phyloP scores from a whole-genome alignment of 1,140 invertebrate species.

The Lanistes nyassanus region DNA sequence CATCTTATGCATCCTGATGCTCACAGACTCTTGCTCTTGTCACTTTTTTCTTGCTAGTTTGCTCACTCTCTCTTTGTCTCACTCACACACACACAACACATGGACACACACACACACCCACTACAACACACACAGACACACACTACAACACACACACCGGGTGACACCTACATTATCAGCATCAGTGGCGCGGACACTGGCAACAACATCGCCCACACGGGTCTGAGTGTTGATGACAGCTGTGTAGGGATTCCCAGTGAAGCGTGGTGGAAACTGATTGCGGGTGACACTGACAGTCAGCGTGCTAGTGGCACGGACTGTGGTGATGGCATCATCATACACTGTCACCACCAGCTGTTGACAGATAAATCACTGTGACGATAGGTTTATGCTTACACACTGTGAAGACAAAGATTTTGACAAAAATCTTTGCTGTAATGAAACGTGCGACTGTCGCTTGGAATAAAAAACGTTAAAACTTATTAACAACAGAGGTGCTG shows the following conservation, averaged over 20 bases:
- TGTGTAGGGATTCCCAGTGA: constrained; percentile 74
- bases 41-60: no score
- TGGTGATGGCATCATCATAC: constrained; percentile 45
- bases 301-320: constrained; percentile 71
- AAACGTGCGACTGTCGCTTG: no score
- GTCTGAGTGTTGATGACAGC: constrained; percentile 86
- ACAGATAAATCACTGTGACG: no score
- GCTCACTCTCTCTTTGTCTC: no score
- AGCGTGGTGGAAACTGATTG: constrained; percentile 72
- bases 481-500: no score
- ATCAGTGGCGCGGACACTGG: constrained; percentile 74
- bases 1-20: no score
- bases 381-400: no score
- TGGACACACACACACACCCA: background rate
- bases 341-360: constrained; percentile 43
- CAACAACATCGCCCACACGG: constrained; percentile 76
- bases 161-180: constrained; percentile 47
- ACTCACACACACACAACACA: background rate
- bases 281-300: constrained; percentile 86
- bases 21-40: no score
- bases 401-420: no score
- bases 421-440: no score
- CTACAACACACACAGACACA: background rate
- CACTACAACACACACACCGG: background rate
- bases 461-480: no score